Conservation (phyloP, 2,113 vertebrate species). For the Crotalus viridis region DNA sequence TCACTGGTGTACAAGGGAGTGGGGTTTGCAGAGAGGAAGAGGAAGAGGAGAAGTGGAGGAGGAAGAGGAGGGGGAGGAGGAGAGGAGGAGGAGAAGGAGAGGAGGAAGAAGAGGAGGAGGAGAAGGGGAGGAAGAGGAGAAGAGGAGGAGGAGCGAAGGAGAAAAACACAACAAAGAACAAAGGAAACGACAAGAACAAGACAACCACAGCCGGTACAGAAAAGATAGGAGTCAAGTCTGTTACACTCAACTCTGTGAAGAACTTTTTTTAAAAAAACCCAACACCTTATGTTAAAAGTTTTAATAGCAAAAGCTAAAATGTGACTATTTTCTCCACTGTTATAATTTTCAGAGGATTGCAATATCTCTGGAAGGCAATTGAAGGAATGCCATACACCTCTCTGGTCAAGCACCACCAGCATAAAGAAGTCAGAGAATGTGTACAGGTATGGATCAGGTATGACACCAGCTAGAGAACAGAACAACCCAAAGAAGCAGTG, state of each 20-base stretch:
- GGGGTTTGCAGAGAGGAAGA: too few species aligned
- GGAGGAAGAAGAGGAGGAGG: too few species aligned
- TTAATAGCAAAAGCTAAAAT: background rate
- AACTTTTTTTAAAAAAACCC: background rate
- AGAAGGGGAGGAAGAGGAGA: too few species aligned
- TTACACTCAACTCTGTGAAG: background rate
- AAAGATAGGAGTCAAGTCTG: background rate
- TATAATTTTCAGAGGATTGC: background rate
- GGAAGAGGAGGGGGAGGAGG: too few species aligned
- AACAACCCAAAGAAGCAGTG: background rate
- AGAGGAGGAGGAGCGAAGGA: background rate
- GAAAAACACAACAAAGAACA: background rate
- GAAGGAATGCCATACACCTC: background rate
- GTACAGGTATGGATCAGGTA: background rate
- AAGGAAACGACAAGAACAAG: background rate
- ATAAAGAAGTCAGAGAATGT: background rate
- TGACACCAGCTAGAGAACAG: background rate
- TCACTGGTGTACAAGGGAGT: too few species aligned
- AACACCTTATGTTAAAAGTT: background rate
- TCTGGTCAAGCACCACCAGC: background rate
- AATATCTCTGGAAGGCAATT: background rate
- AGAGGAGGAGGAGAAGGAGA: too few species aligned
- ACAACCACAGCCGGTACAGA: background rate
- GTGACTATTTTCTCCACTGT: background rate
- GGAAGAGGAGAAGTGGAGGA: too few species aligned